phyloP scores from a whole-genome alignment of 2,113 vertebrate species.

The Gymnorhina tibicen region DNA sequence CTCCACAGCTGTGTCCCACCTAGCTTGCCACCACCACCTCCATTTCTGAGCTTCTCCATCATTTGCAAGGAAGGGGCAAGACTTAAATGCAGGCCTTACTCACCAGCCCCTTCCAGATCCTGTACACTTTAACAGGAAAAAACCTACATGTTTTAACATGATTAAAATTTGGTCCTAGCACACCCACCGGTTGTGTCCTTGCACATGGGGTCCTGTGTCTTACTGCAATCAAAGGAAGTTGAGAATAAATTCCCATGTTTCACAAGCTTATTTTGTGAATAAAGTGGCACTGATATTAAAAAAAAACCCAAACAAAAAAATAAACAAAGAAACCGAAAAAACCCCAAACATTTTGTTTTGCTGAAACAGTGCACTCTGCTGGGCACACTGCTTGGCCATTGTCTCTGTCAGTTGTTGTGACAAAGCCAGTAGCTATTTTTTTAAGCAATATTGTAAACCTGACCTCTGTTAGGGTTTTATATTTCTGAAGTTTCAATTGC shows the following conservation, averaged over 20 bases:
- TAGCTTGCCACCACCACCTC: background rate
- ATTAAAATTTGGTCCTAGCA: background rate
- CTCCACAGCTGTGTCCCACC: background rate
- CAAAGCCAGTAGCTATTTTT: background rate
- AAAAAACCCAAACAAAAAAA: background rate
- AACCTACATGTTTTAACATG: background rate
- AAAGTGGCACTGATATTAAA: background rate
- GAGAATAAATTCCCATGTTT: background rate
- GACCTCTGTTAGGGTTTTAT: background rate
- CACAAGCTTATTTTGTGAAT: background rate
- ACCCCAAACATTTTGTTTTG: background rate
- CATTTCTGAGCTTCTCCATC: background rate
- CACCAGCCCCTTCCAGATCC: rapidly evolving
- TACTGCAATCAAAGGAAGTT: background rate
- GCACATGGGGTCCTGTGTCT: background rate
- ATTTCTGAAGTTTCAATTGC: background rate
- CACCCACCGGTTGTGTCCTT: background rate
- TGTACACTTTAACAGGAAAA: background rate
- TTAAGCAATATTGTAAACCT: background rate
- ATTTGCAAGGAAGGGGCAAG: background rate
- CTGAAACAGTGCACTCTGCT: background rate
- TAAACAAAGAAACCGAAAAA: background rate
- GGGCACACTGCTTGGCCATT: too few species aligned
- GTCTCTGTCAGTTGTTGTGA: background rate
- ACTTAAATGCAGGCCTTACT: background rate